phyloP scores from a whole-genome alignment of 2,113 vertebrate genomes.

The Piprites chloris region DNA sequence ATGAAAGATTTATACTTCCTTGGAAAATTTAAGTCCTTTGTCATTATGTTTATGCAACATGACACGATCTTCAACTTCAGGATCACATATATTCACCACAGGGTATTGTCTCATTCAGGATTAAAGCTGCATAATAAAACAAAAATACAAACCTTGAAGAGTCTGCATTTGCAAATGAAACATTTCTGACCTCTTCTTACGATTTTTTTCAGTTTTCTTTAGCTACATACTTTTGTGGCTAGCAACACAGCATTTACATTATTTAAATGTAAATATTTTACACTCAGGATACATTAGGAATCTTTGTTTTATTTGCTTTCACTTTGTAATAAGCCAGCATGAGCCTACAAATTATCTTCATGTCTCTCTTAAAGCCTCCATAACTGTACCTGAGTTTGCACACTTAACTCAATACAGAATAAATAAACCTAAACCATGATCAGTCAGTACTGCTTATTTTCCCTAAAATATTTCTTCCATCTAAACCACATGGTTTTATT shows the following conservation, averaged over 20 bases:
- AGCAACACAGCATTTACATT: background rate
- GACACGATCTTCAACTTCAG: background rate
- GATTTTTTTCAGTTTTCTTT: background rate
- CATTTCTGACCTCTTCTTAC: background rate
- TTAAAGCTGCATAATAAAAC: background rate
- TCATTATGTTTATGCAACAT: background rate
- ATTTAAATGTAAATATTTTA: background rate
- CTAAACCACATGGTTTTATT: background rate
- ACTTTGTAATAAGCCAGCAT: background rate
- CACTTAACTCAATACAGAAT: background rate
- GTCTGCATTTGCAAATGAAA: background rate
- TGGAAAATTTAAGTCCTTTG: background rate
- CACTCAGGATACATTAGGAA: background rate
- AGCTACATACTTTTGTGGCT: background rate
- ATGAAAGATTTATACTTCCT: background rate
- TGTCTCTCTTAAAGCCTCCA: background rate
- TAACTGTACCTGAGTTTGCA: background rate
- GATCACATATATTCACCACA: background rate
- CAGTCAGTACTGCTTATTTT: background rate
- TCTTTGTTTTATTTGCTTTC: background rate
- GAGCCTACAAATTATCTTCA: background rate
- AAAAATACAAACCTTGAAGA: background rate
- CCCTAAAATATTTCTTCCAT: background rate
- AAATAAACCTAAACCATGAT: background rate
- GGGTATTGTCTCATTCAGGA: background rate